Evolutionary conservation across 2,888 invertebrate species (phyloP).

Genomic region (Ellobium chinense): DNA sequence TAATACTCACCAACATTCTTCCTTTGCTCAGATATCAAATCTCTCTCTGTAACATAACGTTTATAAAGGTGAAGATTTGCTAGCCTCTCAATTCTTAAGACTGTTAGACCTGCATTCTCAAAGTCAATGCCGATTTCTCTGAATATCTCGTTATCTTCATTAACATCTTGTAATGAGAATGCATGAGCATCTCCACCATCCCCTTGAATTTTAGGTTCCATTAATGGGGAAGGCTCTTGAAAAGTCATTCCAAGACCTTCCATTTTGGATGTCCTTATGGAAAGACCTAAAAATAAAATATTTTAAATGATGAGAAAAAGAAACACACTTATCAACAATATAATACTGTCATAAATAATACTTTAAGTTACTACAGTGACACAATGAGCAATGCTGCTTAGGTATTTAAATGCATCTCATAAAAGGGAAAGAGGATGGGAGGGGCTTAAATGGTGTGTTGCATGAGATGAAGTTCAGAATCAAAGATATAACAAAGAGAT

Average conservation of each 20-base stretch:
- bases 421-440: too few species aligned
- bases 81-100: slow-evolving; percentile 52
- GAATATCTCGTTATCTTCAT: slow-evolving; percentile 47
- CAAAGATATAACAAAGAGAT: too few species aligned
- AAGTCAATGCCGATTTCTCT: slow-evolving; percentile 56
- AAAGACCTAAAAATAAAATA: too few species aligned
- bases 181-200: neutral
- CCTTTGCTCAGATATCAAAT: slow-evolving; percentile 48
- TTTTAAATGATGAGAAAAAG: too few species aligned
- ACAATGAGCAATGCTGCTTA: too few species aligned
- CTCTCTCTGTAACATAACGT: slow-evolving; percentile 53
- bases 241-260: slow-evolving; percentile 31
- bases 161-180: neutral
- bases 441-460: too few species aligned
- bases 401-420: too few species aligned
- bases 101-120: slow-evolving; percentile 52
- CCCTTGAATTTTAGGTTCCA: neutral
- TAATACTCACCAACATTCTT: slow-evolving; percentile 46
- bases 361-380: too few species aligned
- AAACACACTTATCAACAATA: too few species aligned
- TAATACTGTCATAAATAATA: too few species aligned
- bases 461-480: too few species aligned
- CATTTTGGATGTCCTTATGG: slow-evolving; percentile 1
- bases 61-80: slow-evolving; percentile 53
- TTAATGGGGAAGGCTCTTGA: slow-evolving; percentile 15